Percentiles rank a stretch among this genome's conserved stretches.
These are phyloP conservation scores for Pagetopsis macropterus DNA, from an alignment of 2,797 vertebrate genomes.

Conservation along the genomic window DNA sequence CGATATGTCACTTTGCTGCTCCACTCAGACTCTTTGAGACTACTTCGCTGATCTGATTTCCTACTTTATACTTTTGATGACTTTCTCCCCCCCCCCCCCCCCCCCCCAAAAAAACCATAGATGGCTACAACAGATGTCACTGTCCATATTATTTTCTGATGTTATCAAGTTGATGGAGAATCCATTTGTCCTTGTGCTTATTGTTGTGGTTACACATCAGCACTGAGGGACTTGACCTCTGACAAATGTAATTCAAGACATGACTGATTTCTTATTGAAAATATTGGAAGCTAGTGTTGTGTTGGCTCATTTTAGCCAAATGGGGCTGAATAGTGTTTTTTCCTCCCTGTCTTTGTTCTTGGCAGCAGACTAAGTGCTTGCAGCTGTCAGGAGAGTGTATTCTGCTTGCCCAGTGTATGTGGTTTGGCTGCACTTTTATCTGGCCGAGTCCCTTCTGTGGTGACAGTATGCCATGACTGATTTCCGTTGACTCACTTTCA, in stretches of 20 bases:
- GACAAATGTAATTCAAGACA: slow-evolving; percentile 57
- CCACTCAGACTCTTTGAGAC: slow-evolving; percentile 15
- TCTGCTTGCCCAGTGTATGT: slow-evolving; percentile 74
- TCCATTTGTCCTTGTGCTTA: slow-evolving; percentile 42
- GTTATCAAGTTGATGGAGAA: slow-evolving; percentile 40
- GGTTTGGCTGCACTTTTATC: slow-evolving; percentile 79
- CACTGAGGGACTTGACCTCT: slow-evolving; percentile 50
- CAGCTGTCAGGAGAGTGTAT: slow-evolving; percentile 81
- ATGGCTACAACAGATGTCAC: slow-evolving; percentile 46
- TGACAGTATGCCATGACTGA: slow-evolving; percentile 81
- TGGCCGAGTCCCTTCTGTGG: slow-evolving; percentile 78
- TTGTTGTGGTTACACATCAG: slow-evolving; percentile 57
- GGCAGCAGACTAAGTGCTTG: slow-evolving; percentile 77
- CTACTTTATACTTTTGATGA: slow-evolving; percentile 22
- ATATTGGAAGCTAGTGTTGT: slow-evolving; percentile 73
- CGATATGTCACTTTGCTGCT: slow-evolving; percentile 36
- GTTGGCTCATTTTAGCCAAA: slow-evolving; percentile 65
- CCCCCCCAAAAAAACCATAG: background rate
- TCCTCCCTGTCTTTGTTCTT: slow-evolving; percentile 75
- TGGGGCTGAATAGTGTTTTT: slow-evolving; percentile 68
- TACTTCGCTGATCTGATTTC: slow-evolving; percentile 15
- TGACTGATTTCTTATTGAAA: slow-evolving; percentile 64
- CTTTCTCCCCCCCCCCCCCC: background rate
- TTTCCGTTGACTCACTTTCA: slow-evolving; percentile 81
- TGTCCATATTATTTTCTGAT: slow-evolving; percentile 29